These are phyloP conservation scores for Nomia melanderi DNA, from an alignment of 1,140 invertebrate species.

Conservation along the genomic window DNA sequence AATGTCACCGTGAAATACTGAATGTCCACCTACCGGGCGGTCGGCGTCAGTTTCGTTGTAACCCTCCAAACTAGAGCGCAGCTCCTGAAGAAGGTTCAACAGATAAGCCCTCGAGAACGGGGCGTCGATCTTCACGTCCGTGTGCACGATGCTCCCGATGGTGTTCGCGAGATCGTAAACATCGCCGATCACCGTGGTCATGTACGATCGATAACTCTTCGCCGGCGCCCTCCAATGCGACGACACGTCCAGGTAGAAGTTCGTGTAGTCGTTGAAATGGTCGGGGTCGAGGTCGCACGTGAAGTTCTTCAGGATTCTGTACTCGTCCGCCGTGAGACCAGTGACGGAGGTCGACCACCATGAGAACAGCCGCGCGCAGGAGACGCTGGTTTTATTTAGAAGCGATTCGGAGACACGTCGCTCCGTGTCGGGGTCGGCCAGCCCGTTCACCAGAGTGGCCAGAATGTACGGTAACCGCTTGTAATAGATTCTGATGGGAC, in stretches of 20 bases:
- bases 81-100: conserved; percentile 29
- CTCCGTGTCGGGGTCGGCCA: conserved; percentile 65
- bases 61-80: conserved; percentile 55
- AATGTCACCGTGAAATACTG: no score
- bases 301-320: conserved; percentile 70
- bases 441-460: conserved; percentile 69
- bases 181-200: conserved; percentile 54
- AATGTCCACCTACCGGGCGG: no score
- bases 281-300: conserved; percentile 69
- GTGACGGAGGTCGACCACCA: conserved; percentile 65
- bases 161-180: conserved; percentile 59
- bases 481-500: conserved; percentile 65
- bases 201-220: conserved; percentile 60
- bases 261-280: conserved; percentile 70
- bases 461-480: conserved; percentile 67
- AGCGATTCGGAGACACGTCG: conserved; percentile 48
- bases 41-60: no score
- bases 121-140: conserved; percentile 49
- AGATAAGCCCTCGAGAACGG: conserved; percentile 66
- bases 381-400: conserved; percentile 15
- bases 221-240: conserved; percentile 62
- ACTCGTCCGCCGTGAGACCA: conserved; percentile 67
- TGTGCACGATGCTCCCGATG: conserved; percentile 10
- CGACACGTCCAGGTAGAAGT: conserved; percentile 62
- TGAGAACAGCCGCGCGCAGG: conserved; percentile 67